Conservation (phyloP, 2,888 invertebrate species). For the Barypeithes pellucidus region DNA sequence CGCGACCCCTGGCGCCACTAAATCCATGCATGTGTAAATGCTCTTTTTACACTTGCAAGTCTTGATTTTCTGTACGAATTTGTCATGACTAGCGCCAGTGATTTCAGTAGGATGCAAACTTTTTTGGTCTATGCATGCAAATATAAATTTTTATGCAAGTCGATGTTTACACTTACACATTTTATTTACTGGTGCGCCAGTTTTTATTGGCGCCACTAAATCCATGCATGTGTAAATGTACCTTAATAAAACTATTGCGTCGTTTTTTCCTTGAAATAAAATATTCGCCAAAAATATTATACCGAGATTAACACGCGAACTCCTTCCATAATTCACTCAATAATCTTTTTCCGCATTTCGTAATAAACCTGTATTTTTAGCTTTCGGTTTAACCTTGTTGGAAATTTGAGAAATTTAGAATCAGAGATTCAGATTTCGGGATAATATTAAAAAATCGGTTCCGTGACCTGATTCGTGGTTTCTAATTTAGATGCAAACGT, state of each 20-base stretch:
- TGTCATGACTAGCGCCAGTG: no score
- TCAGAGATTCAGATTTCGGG: not conserved
- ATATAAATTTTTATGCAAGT: no score
- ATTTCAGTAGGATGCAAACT: no score
- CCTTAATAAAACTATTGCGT: slow-evolving; percentile 1
- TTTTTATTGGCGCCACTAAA: no score
- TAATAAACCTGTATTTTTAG: slow-evolving; percentile 8
- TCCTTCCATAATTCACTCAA: not conserved
- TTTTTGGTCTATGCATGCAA: no score
- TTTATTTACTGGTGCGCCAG: no score
- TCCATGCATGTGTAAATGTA: not conserved
- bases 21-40: no score
- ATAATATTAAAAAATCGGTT: not conserved
- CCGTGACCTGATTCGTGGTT: not conserved
- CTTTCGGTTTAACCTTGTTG: not conserved
- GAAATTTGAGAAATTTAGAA: not conserved
- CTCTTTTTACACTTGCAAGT: no score
- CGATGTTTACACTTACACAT: no score
- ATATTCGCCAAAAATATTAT: not conserved
- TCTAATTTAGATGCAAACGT: not conserved
- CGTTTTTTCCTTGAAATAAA: not conserved
- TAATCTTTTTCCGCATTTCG: slow-evolving; percentile 4
- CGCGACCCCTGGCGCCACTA: no score
- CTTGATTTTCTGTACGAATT: no score
- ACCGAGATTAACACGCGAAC: not conserved